These are phyloP conservation scores for Atopsyche davidsoni DNA, from an alignment of 1,140 invertebrate species.

Conservation along the genomic window DNA sequence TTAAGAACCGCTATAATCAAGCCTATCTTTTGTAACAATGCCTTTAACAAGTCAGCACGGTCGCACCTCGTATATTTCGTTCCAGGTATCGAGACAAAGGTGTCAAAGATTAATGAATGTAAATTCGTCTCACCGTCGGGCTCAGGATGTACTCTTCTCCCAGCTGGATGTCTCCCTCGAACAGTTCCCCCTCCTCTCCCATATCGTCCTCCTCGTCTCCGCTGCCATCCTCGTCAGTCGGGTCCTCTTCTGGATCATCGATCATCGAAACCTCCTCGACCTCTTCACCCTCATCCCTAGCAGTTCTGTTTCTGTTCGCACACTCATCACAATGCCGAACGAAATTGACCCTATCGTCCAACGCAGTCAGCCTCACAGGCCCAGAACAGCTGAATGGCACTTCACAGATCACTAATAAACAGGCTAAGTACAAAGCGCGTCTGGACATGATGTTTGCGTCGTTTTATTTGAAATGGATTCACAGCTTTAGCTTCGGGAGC, in stretches of 20 bases:
- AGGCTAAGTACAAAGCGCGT: too few relatives aligned
- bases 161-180: slow-evolving; percentile 29
- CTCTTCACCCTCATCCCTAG: slow-evolving; percentile 19
- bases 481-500: too few relatives aligned
- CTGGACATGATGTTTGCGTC: too few relatives aligned
- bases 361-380: slow-evolving; percentile 6
- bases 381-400: slow-evolving; percentile 12
- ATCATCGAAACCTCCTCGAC: slow-evolving; percentile 22
- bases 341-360: slow-evolving; percentile 20
- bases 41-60: too few relatives aligned
- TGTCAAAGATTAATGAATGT: slow-evolving; percentile 30
- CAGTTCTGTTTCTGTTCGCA: too few relatives aligned
- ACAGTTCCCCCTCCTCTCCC: slow-evolving; percentile 27
- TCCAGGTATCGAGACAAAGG: slow-evolving; percentile 25
- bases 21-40: too few relatives aligned
- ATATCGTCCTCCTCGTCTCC: slow-evolving; percentile 24
- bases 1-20: too few relatives aligned
- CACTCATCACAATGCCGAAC: slow-evolving; percentile 28
- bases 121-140: slow-evolving; percentile 29
- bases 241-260: too few relatives aligned
- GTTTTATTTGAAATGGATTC: too few relatives aligned
- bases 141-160: slow-evolving; percentile 27
- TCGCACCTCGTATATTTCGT: background rate
- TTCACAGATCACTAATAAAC: slow-evolving; percentile 12
- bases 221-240: slow-evolving; percentile 1